These are phyloP conservation scores for Oopsacas minuta DNA, from an alignment of 37 sponge, comb jelly and placozoan genomes.

Conservation along the genomic window DNA sequence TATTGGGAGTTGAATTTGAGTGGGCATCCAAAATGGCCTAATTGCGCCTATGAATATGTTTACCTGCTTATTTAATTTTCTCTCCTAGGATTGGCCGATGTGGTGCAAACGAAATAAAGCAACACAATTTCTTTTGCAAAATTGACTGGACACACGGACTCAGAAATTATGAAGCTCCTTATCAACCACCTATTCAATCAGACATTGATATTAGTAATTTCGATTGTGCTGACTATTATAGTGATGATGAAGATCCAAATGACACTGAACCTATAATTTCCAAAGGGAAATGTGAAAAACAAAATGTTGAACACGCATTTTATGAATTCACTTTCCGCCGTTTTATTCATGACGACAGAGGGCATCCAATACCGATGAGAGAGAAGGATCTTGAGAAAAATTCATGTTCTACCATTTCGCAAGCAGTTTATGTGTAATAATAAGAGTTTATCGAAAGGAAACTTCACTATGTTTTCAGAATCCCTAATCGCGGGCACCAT, in stretches of 20 bases:
- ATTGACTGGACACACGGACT: constrained; percentile 77
- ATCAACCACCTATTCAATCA: constrained; percentile 62
- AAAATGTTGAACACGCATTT: constrained; percentile 69
- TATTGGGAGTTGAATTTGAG: too few relatives aligned
- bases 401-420: background rate
- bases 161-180: constrained; percentile 71
- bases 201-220: constrained; percentile 84
- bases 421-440: background rate
- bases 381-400: background rate
- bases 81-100: constrained; percentile 43
- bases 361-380: background rate
- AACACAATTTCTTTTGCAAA: constrained; percentile 63
- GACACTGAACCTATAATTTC: constrained; percentile 27
- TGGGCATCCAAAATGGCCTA: too few relatives aligned
- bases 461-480: too few relatives aligned
- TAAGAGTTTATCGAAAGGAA: too few relatives aligned
- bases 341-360: constrained; percentile 42
- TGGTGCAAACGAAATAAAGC: constrained; percentile 67
- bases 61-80: too few relatives aligned
- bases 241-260: background rate
- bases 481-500: too few relatives aligned
- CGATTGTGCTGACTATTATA: constrained; percentile 53
- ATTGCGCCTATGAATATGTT: too few relatives aligned
- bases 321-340: constrained; percentile 88
- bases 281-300: constrained; percentile 22